These are phyloP conservation scores for Drosophila bifasciata DNA, from an alignment of 1,140 invertebrate species.

Conservation along the genomic window DNA sequence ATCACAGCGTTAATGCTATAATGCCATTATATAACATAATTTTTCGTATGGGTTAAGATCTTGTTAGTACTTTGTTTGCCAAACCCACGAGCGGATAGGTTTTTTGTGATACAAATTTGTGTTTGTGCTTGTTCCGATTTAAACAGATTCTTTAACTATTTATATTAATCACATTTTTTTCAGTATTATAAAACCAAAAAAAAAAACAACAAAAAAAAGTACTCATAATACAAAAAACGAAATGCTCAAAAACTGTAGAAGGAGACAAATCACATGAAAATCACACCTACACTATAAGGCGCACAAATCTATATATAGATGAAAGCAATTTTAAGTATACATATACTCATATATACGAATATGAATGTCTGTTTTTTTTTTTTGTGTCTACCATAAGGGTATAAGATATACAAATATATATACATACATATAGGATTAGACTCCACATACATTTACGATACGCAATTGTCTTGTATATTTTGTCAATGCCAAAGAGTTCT, in stretches of 20 bases:
- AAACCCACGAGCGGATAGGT: slow-evolving; percentile 31
- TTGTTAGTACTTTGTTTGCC: slow-evolving; percentile 53
- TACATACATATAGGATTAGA: slow-evolving; percentile 42
- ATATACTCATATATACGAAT: slow-evolving; percentile 14
- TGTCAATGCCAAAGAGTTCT: slow-evolving; percentile 74
- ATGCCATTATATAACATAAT: slow-evolving; percentile 7
- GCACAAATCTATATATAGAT: slow-evolving; percentile 62
- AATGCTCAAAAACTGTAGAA: slow-evolving; percentile 27
- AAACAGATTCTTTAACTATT: slow-evolving; percentile 9
- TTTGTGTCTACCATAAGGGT: slow-evolving; percentile 58
- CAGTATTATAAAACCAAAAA: slow-evolving; percentile 45
- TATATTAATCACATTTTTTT: slow-evolving; percentile 7
- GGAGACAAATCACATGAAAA: slow-evolving; percentile 69
- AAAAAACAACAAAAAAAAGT: background rate
- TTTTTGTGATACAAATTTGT: slow-evolving; percentile 53
- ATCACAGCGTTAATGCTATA: slow-evolving; percentile 16
- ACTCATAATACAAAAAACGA: background rate
- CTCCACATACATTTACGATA: slow-evolving; percentile 22
- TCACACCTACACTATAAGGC: slow-evolving; percentile 46
- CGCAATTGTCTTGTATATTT: slow-evolving; percentile 56
- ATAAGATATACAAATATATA: slow-evolving; percentile 48
- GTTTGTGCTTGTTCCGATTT: slow-evolving; percentile 36
- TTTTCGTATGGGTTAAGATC: slow-evolving; percentile 21
- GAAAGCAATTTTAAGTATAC: slow-evolving; percentile 40
- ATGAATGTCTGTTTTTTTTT: slow-evolving; percentile 50